These are phyloP conservation scores for Pogoniulus pusillus DNA, from an alignment of 2,797 vertebrate genomes.

Conservation along the genomic window DNA sequence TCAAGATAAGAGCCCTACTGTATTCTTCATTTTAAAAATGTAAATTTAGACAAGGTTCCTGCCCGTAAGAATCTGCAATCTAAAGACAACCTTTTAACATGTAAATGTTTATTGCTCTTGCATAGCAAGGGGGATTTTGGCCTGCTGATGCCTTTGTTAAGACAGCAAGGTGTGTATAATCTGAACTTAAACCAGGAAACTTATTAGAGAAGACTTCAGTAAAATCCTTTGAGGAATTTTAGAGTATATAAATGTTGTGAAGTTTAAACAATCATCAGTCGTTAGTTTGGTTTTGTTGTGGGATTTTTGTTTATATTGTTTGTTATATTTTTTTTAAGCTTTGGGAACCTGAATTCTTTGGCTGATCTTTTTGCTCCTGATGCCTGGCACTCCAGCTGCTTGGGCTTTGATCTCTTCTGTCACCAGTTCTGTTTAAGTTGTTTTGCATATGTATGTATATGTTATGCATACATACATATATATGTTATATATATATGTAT, in stretches of 20 bases:
- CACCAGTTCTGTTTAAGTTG: neutral
- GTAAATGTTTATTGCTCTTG: neutral
- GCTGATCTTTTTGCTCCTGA: neutral
- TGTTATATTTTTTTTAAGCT: neutral
- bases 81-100: neutral
- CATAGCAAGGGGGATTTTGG: neutral
- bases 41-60: constrained; percentile 7
- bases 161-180: neutral
- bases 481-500: neutral
- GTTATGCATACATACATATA: no score
- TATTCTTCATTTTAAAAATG: neutral
- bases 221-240: neutral
- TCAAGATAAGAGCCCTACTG: constrained; percentile 24
- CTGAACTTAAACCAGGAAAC: neutral
- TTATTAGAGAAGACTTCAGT: neutral
- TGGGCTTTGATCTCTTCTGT: constrained; percentile 23
- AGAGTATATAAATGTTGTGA: neutral
- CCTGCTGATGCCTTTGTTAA: neutral
- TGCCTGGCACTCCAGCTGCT: neutral
- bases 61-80: neutral
- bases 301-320: neutral
- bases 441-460: neutral
- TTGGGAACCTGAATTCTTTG: neutral
- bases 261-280: neutral
- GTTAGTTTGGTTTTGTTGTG: no score